Base-by-base conservation (phyloP, 2,888 invertebrate genomes). In the Drosophila stalkeri region DNA sequence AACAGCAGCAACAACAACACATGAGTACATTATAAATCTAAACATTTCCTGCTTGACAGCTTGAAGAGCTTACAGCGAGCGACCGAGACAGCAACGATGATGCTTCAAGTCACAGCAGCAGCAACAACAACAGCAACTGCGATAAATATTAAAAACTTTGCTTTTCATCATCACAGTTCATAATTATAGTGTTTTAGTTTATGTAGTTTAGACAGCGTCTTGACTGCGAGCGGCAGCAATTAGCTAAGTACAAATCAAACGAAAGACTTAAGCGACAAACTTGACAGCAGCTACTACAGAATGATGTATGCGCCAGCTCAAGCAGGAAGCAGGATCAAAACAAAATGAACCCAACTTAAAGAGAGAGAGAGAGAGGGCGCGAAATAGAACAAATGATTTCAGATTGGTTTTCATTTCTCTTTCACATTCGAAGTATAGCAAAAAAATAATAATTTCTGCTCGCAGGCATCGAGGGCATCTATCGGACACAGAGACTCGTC, bases 1-100 rank as follows among this genome's bases (percentile, higher is more conserved):
- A 79, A 54, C 14, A 41, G 63, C 65, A 64, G 39, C 68, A 78
- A 57, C 41, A 46, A 57, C 44, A 35, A 46, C 72, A 76, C 43
- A 62, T 67, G 65, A 80, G 77, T 68, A 84, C 86, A 88, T 85
- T 84, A 84, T 84, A 84, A 88, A 90, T 84, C 83, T 88, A 90
- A 84, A 83, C 90, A 87, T 86, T 86, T 86, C 86, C 86, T 86
- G 86, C 87, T 86, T 86, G 86, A 86, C 86, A 90, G 89, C 89
- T 90, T 85, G 75, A 88, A 90, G 85, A 88, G 89, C 80, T 85
- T 70, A 61, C 81, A 83, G 77, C 69, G 59, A 80, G 72, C 70
- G 64, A 80, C 68, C 66, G 81, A 82, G 83, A 80, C 81, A 80
- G 70, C 72, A 67, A 80, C 69, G 81, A 80, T 80, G 82, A 89